Conservation (phyloP, 1,140 invertebrate species). For the Hylaeus volcanicus region DNA sequence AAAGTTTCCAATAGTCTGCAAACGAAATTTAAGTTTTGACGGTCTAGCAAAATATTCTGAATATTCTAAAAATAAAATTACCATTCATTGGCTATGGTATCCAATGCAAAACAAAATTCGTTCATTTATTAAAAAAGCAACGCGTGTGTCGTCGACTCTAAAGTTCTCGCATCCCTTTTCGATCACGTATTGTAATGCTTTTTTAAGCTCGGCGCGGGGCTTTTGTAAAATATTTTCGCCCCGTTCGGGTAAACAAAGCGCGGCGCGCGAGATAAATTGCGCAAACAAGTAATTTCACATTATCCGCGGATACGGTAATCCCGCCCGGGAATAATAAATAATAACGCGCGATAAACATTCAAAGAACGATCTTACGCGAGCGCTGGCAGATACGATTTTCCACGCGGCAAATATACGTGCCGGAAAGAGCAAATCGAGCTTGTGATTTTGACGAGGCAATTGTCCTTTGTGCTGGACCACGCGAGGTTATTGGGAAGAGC, state of each 20-base stretch:
- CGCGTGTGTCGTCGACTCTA: too few relatives aligned
- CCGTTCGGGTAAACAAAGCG: not conserved
- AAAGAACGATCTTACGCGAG: not conserved
- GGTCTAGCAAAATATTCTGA: too few relatives aligned
- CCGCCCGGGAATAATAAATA: not conserved
- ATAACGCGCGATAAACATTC: not conserved
- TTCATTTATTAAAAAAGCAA: too few relatives aligned
- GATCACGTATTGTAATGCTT: not conserved
- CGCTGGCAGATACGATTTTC: not conserved
- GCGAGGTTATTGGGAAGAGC: not conserved
- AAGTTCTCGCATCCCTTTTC: not conserved
- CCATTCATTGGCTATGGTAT: too few relatives aligned
- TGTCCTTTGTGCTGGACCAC: too few relatives aligned
- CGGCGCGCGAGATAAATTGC: not conserved
- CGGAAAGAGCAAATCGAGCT: not conserved
- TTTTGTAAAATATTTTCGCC: conserved; percentile 5
- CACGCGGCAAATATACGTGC: not conserved
- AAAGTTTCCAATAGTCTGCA: too few relatives aligned
- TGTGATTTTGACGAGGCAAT: not conserved
- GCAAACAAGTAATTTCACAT: not conserved
- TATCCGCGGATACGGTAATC: not conserved
- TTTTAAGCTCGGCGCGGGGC: not conserved
- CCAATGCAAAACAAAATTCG: too few relatives aligned
- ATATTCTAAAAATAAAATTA: too few relatives aligned
- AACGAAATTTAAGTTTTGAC: too few relatives aligned